These are phyloP conservation scores for Ptiloglossa arizonensis DNA, from an alignment of 1,140 invertebrate species.

Conservation along the genomic window DNA sequence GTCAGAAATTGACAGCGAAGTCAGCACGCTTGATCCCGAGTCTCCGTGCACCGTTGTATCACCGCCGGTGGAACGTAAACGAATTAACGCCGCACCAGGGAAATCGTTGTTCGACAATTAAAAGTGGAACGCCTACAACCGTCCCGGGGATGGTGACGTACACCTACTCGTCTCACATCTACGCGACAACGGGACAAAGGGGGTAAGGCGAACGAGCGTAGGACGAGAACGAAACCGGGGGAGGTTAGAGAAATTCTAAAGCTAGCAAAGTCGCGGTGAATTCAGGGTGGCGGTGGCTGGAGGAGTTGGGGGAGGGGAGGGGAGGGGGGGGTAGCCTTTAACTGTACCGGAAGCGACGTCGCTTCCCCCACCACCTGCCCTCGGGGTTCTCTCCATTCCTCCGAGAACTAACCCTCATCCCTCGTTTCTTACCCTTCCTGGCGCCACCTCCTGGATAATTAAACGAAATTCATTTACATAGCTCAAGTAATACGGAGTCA, in stretches of 20 bases:
- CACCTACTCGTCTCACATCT: background rate
- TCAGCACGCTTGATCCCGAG: background rate
- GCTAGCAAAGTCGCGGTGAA: constrained; percentile 66
- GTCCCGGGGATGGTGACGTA: background rate
- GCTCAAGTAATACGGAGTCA: constrained; percentile 76
- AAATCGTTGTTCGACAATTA: constrained; percentile 26
- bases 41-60: too few relatives aligned
- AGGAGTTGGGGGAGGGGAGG: too few relatives aligned
- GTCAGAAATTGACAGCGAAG: constrained; percentile 15
- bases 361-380: background rate
- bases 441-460: constrained; percentile 73
- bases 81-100: background rate
- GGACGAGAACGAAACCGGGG: background rate
- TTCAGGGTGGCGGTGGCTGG: too few relatives aligned
- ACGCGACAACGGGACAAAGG: constrained; percentile 35
- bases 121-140: constrained; percentile 9
- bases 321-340: constrained; percentile 70
- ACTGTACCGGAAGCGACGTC: constrained; percentile 64
- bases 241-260: constrained; percentile 57
- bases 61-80: background rate
- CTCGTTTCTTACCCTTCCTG: constrained; percentile 36
- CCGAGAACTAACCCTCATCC: constrained; percentile 38
- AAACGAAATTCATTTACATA: constrained; percentile 82
- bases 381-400: background rate
- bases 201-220: constrained; percentile 6